phyloP scores from a whole-genome alignment of 2,797 vertebrate species.

The Gobionotothen gibberifrons region DNA sequence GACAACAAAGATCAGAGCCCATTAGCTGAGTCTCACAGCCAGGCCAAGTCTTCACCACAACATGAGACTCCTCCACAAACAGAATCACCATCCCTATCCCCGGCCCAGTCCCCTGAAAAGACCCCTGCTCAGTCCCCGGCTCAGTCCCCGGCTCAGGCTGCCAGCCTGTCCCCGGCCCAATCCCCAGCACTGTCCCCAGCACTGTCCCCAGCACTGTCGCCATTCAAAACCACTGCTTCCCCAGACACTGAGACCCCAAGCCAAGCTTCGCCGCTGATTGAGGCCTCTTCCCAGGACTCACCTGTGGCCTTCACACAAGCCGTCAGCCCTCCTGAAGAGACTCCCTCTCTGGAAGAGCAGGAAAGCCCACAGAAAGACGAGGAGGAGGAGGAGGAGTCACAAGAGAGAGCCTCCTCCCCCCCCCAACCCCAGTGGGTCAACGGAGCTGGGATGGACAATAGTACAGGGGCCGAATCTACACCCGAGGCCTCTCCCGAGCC shows the following conservation, averaged over 20 bases:
- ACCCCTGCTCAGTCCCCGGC: conserved; percentile 32
- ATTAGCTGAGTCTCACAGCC: conserved; percentile 20
- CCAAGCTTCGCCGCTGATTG: conserved; percentile 28
- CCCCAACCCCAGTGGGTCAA: conserved; percentile 84
- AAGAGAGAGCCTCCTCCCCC: conserved; percentile 76
- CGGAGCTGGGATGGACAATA: conserved; percentile 89
- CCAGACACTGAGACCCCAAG: conserved; percentile 47
- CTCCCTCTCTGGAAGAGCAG: conserved; percentile 82
- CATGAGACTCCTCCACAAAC: conserved; percentile 39
- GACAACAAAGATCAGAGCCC: conserved; percentile 53
- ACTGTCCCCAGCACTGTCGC: conserved; percentile 39
- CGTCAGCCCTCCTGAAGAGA: conserved; percentile 87
- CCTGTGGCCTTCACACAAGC: conserved; percentile 65
- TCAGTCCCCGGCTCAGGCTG: conserved; percentile 33
- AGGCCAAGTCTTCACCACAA: conserved; percentile 24
- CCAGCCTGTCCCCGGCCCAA: conserved; percentile 6
- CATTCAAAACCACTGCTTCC: conserved; percentile 41
- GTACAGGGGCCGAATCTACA: conserved; percentile 75
- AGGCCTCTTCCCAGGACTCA: conserved; percentile 66
- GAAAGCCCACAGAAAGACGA: conserved; percentile 81
- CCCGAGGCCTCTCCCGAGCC: conserved; percentile 61
- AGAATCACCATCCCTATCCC: conserved; percentile 42
- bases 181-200: conserved; percentile 24
- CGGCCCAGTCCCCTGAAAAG: conserved; percentile 28
- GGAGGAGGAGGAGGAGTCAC: conserved; percentile 57